Base-by-base conservation (phyloP, 1,140 invertebrate species). In the Polypedilum vanderplanki region DNA sequence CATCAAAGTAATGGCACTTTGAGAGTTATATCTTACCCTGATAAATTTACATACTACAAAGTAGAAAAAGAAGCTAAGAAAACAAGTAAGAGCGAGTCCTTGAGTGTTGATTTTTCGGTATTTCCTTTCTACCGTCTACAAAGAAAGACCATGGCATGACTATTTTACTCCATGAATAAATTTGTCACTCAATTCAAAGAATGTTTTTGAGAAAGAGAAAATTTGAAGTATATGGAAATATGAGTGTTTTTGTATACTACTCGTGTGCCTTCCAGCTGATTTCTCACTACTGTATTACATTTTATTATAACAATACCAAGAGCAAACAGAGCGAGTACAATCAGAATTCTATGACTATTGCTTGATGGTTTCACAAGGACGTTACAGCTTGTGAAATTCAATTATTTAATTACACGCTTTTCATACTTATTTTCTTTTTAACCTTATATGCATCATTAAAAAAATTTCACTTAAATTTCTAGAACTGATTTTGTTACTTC, bases 101-200 rank as follows among this genome's bases (percentile, higher is more conserved):
- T 57, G 46, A 57, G 46, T 57, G 46, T 57, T 57, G 46, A 57
- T 57, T 57, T 57, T 57, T 57, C 46, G 46, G 46, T 57, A 57
- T 57, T 57, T 57, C 46, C 46, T 57, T 57, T 57, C 46, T 12
- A 57, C 9, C 46, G 15, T 57, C 46, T 57, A 57, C 12, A 57
- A 12, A 57, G 12, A 57, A 57, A 57, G n/a, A n/a, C 46, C 46
- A 15, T 57, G 46, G 46, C 46, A 57, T 57, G 46, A 57, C 46
- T 57, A 57, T 57, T 12, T 57, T 57, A 57, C n/a, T 57, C n/a
- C 46, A 57, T 57, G 46, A 57, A 57, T 57, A 57, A 57, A 57
- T 57, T 57, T 57, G 46, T 57, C 46, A 57, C 46, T 15, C 46
- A 57, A n/a, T 57, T 57, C 46, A 57, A 57, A n/a, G 46, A 57